A percentile compares a stretch with the other conserved stretches of the same genome.
These are phyloP conservation scores for Rhagoletis zephyria DNA, from an alignment of 1,140 invertebrate genomes.

Conservation along the genomic window DNA sequence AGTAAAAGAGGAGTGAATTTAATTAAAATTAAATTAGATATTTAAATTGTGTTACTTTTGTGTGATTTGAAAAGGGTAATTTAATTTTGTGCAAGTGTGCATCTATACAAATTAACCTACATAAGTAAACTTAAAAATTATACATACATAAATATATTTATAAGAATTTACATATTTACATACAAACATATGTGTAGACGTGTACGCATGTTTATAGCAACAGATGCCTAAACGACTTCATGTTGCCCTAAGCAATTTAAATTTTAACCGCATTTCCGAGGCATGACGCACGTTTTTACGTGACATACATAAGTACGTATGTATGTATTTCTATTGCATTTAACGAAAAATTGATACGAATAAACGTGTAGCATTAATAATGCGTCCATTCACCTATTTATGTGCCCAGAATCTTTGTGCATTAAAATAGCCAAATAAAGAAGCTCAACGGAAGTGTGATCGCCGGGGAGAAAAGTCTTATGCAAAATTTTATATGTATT, in stretches of 20 bases:
- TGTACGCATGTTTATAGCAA: background rate
- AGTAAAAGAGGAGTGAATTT: background rate
- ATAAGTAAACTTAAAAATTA: background rate
- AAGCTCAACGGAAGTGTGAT: background rate
- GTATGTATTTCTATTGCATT: background rate
- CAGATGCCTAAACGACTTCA: background rate
- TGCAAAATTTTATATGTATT: background rate
- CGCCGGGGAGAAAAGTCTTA: background rate
- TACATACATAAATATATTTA: background rate
- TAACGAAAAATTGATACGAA: too few species aligned
- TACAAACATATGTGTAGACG: background rate
- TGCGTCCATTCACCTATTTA: background rate
- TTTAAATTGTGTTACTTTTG: background rate
- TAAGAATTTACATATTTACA: background rate
- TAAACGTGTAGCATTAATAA: background rate
- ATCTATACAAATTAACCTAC: background rate
- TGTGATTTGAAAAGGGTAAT: background rate
- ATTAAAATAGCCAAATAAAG: slow-evolving; percentile 37
- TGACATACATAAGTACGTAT: background rate
- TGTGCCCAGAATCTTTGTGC: slow-evolving; percentile 26
- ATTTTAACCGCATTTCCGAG: too few species aligned
- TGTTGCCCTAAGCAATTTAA: background rate
- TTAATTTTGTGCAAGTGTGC: background rate
- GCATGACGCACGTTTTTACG: too few species aligned
- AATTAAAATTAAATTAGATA: background rate